These are phyloP conservation scores for Eurypyga helias DNA, from an alignment of 2,113 vertebrate genomes.

Conservation along the genomic window DNA sequence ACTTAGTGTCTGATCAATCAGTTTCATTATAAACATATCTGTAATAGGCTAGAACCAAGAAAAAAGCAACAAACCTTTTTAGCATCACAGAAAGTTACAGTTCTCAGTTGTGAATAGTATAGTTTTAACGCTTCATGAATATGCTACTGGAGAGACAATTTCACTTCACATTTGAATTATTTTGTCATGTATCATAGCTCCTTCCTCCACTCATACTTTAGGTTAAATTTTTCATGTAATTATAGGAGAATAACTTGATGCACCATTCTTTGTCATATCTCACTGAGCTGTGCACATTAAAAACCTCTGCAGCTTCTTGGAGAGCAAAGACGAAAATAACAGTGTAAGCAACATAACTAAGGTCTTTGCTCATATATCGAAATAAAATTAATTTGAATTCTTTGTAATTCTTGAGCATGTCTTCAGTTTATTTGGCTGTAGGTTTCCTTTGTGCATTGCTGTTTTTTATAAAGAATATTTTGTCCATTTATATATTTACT, in stretches of 20 bases:
- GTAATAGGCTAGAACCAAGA: background rate
- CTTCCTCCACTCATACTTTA: background rate
- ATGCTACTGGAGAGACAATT: background rate
- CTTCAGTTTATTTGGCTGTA: background rate
- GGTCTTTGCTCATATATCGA: background rate
- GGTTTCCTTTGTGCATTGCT: background rate
- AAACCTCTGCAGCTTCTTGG: background rate
- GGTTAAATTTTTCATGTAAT: background rate
- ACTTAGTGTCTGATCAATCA: background rate
- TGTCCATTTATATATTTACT: background rate
- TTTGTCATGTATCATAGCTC: background rate
- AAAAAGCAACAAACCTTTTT: background rate
- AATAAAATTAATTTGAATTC: background rate
- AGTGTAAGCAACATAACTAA: background rate
- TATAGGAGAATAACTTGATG: background rate
- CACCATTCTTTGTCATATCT: background rate
- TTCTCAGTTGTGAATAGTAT: background rate
- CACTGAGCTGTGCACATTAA: background rate
- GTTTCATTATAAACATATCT: background rate
- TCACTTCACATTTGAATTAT: background rate
- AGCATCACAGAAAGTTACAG: background rate
- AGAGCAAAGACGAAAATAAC: background rate
- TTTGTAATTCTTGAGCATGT: background rate
- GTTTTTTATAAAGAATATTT: background rate
- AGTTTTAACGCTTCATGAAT: background rate